These are phyloP conservation scores for Dryoscopus gambensis DNA, from an alignment of 2,113 vertebrate species.

Conservation along the genomic window DNA sequence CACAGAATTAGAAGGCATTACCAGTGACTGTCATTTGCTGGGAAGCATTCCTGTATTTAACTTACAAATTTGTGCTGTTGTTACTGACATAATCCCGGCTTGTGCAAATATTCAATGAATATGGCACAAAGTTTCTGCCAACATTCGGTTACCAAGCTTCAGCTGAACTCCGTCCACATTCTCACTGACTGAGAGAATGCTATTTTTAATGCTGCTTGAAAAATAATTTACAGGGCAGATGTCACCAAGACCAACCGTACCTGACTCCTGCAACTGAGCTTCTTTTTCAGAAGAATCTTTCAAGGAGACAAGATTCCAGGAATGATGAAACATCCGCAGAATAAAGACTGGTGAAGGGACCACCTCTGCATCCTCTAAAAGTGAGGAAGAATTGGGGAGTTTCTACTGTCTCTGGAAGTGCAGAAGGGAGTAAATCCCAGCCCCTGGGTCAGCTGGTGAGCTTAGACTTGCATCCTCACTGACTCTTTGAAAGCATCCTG, in stretches of 20 bases:
- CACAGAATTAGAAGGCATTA: neutral
- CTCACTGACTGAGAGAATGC: neutral
- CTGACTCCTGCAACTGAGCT: neutral
- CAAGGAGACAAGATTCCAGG: neutral
- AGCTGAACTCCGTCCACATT: neutral
- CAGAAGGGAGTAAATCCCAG: neutral
- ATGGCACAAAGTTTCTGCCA: neutral
- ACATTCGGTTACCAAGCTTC: neutral
- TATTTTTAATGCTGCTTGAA: slow-evolving; percentile 5
- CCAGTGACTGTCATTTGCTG: neutral
- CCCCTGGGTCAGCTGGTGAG: neutral
- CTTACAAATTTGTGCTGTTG: slow-evolving; percentile 8
- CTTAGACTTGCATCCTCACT: neutral
- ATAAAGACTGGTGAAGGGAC: neutral
- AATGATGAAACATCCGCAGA: neutral
- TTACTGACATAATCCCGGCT: slow-evolving; percentile 2
- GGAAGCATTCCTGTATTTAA: slow-evolving; percentile 28
- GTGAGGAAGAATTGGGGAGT: neutral
- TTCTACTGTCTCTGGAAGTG: neutral
- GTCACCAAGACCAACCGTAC: neutral
- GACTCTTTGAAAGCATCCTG: neutral
- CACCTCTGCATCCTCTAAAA: neutral
- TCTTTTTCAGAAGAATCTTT: neutral
- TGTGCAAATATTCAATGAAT: slow-evolving; percentile 36
- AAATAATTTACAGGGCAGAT: neutral